Base-by-base conservation (phyloP, 2,888 invertebrate genomes). In the Polyommatus iphigenia region DNA sequence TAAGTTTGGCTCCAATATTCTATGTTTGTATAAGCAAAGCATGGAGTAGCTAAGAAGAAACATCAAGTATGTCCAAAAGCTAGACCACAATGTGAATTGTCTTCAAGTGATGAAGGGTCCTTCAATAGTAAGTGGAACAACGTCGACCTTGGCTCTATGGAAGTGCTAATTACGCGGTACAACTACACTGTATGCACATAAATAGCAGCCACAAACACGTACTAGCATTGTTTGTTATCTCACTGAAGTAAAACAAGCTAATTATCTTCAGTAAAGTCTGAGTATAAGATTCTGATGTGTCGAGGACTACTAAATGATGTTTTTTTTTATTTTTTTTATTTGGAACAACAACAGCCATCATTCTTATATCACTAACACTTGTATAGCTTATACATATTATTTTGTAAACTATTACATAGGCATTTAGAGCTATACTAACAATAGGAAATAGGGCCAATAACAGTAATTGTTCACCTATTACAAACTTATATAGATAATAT, bases 141-240 rank as follows among this genome's bases (percentile, higher is more conserved):
- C 29, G 50, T 20, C 75, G 54, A 75, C 75, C 75, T 75, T 75
- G 67, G 67, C 75, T 67, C 57, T 76, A 75, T 80, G 76, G 78
- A 78, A 72, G 78, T 79, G 79, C 76, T 81, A 81, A 81, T 80
- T 80, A 80, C 76, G 79, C 78, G 78, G 79, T 76, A 81, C 81
- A 76, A 71, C 20, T 36, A 77, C 76, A 78, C 54, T 71, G 72
- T 67, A 78, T 78, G 78, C 80, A 46, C 79, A 77, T 59, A 78
- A 76, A 79, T 77, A 77, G 78, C 77, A 76, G 78, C 76, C 57
- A 62, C 62, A 67, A 67, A 67, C 67, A 67, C 67, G 67, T 29
- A 67, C 67, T 67, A 32, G 67, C 18, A 67, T 67, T 67, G 67
- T 67, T 67, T 67, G 29, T 32, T 67, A 67, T 67, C 67, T 67